Evolutionary conservation across 2,888 invertebrate species (phyloP), one percentile per base, ranked within the genome.

Genomic region (Lysandra bellargus): DNA sequence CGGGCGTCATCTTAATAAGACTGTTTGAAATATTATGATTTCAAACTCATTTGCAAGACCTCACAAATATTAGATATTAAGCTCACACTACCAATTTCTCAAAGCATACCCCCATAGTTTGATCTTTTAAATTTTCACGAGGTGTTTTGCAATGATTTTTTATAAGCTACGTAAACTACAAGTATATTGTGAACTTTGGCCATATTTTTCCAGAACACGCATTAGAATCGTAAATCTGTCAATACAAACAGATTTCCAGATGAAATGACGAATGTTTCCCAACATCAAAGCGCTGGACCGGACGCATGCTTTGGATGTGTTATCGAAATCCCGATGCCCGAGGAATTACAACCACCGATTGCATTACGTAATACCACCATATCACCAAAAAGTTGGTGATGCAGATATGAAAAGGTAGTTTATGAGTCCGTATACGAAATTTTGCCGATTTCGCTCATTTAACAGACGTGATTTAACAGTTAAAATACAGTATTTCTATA

Each of bases 181-280:
- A 75, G 33, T 76, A 57, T 53, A 33, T 76, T 33, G 76, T 76
- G 57, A 57, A 57, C 76, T 76, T 57, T 75, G 23, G 53, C 14
- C 33, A 57, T 76, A 82, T 83, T 83, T 84, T 83, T 83, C 82
- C 80, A 81, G 80, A 80, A 80, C 80, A 80, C 79, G 81, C 82
- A 81, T 83, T 84, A 82, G 82, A 79, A 80, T 83, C 84, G 84
- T 85, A 84, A 85, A 85, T 83, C 85, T 83, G 85, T 85, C 85
- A 84, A 85, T 85, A 85, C 83, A 84, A 80, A 78, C 80, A 79
- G 82, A 83, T 82, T 81, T 81, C 83, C 80, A 80, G 78, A 78
- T 76, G 81, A 81, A 76, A 83, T 85, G 85, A 85, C 83, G 84
- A 83, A 84, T 84, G 84, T 81, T 84, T 84, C 84, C 84, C 78